Conservation (phyloP, 2,113 vertebrate species). For the Parotia lawesii region DNA sequence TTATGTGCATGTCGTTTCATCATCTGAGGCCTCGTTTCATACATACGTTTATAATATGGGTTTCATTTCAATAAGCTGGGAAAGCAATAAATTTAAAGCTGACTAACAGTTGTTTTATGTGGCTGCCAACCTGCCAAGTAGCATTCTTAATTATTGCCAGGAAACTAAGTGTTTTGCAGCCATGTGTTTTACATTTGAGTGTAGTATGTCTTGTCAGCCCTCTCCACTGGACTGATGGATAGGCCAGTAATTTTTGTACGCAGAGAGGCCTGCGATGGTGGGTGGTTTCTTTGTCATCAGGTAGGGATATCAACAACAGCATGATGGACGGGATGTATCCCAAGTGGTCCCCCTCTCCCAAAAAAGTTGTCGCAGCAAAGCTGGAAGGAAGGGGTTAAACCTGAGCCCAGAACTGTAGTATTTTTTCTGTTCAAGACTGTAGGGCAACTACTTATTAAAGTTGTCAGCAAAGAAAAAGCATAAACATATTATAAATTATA, state of each 20-base stretch:
- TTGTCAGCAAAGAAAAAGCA: not conserved
- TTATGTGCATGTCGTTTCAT: slow-evolving; percentile 58
- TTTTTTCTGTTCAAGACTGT: slow-evolving; percentile 28
- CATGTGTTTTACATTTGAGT: slow-evolving; percentile 81
- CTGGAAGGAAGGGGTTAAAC: slow-evolving; percentile 56
- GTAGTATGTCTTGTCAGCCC: slow-evolving; percentile 77
- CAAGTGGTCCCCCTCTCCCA: not conserved
- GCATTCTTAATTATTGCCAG: slow-evolving; percentile 83
- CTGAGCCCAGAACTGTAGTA: not conserved
- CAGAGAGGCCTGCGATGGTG: slow-evolving; percentile 40
- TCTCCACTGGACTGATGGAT: slow-evolving; percentile 71
- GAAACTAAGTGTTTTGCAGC: slow-evolving; percentile 80
- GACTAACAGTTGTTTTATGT: slow-evolving; percentile 80
- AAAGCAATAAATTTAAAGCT: slow-evolving; percentile 77
- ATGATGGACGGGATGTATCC: slow-evolving; percentile 27
- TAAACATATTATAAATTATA: slow-evolving; percentile 4
- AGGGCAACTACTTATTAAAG: not conserved
- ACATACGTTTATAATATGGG: slow-evolving; percentile 73
- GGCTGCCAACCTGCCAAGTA: slow-evolving; percentile 82
- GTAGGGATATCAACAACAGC: slow-evolving; percentile 50
- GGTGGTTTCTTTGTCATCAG: slow-evolving; percentile 70
- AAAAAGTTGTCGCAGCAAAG: not conserved
- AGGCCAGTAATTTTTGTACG: slow-evolving; percentile 58
- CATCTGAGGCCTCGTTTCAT: slow-evolving; percentile 64
- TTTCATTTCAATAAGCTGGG: slow-evolving; percentile 79